A percentile compares a stretch with the other conserved stretches of the same genome.
Evolutionary conservation across 2,888 invertebrate species (phyloP).

Genomic region (Limenitis camilla): DNA sequence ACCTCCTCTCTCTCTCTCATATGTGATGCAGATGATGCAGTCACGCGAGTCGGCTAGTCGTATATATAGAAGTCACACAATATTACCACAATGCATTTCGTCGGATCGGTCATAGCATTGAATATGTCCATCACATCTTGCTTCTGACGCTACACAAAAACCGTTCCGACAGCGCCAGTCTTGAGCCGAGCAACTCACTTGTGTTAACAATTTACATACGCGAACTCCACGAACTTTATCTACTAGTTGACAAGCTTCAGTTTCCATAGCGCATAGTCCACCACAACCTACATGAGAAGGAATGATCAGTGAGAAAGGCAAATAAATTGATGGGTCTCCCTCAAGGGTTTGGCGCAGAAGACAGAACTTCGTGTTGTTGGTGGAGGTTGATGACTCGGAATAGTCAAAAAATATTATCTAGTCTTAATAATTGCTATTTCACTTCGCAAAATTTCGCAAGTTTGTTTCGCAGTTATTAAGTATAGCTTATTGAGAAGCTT

Average conservation of each 20-base stretch:
- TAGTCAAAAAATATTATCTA: too few species aligned
- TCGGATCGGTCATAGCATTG: constrained; percentile 85
- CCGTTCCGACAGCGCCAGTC: constrained; percentile 84
- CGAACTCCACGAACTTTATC: constrained; percentile 68
- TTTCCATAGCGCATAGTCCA: constrained; percentile 77
- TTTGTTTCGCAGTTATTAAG: too few species aligned
- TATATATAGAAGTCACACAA: not conserved
- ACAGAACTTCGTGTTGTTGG: too few species aligned
- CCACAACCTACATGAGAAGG: constrained; percentile 72
- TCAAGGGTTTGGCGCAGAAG: too few species aligned
- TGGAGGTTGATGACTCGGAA: too few species aligned
- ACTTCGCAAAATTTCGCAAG: too few species aligned
- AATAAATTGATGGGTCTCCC: too few species aligned
- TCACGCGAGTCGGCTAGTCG: too few species aligned
- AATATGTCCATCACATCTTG: constrained; percentile 81
- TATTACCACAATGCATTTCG: constrained; percentile 81
- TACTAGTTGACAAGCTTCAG: constrained; percentile 77
- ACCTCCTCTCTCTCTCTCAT: too few species aligned
- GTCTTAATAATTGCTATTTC: too few species aligned
- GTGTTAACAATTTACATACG: constrained; percentile 74
- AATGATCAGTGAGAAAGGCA: not conserved
- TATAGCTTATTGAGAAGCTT: too few species aligned
- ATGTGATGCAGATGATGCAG: too few species aligned
- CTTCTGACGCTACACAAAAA: constrained; percentile 77
- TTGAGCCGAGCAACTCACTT: constrained; percentile 75